A percentile compares a stretch with the other conserved stretches of the same genome.
Conservation (phyloP, 1,140 invertebrate species). For the Drosophila truncata region DNA sequence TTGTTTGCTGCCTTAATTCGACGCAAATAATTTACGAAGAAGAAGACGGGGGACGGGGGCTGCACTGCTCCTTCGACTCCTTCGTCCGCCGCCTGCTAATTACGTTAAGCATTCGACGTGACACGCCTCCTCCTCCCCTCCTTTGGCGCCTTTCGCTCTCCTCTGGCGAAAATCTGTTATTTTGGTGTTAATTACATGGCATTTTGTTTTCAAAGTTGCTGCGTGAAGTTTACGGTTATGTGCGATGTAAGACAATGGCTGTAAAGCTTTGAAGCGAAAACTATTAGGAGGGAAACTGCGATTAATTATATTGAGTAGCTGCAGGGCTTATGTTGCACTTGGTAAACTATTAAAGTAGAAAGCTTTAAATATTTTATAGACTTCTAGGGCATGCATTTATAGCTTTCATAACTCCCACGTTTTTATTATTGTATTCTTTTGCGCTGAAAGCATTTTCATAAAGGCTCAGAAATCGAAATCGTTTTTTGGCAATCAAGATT, state of each 20-base stretch:
- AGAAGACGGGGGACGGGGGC: slow-evolving; percentile 11
- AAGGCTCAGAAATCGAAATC: slow-evolving; percentile 30
- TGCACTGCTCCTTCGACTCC: slow-evolving; percentile 15
- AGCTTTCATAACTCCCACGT: not conserved
- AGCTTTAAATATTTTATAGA: not conserved
- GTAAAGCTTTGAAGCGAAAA: slow-evolving; percentile 26
- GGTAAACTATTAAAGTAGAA: not conserved
- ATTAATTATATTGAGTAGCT: slow-evolving; percentile 9
- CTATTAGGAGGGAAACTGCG: not conserved
- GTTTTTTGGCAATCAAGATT: slow-evolving; percentile 42
- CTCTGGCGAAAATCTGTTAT: slow-evolving; percentile 61
- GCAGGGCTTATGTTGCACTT: not conserved
- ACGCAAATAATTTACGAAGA: slow-evolving; percentile 71
- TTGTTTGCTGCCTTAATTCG: slow-evolving; percentile 77
- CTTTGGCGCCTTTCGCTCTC: not conserved
- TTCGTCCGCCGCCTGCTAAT: slow-evolving; percentile 58
- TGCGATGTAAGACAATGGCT: slow-evolving; percentile 24
- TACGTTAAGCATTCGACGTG: slow-evolving; percentile 77
- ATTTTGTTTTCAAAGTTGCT: slow-evolving; percentile 58
- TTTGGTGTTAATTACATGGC: slow-evolving; percentile 72
- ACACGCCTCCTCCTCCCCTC: slow-evolving; percentile 58
- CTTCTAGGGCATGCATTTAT: not conserved
- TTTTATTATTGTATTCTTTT: slow-evolving; percentile 9
- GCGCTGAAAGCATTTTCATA: slow-evolving; percentile 3
- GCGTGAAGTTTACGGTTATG: slow-evolving; percentile 56